phyloP scores from a whole-genome alignment of 2,888 invertebrate species.

The Perizoma flavofasciatum region DNA sequence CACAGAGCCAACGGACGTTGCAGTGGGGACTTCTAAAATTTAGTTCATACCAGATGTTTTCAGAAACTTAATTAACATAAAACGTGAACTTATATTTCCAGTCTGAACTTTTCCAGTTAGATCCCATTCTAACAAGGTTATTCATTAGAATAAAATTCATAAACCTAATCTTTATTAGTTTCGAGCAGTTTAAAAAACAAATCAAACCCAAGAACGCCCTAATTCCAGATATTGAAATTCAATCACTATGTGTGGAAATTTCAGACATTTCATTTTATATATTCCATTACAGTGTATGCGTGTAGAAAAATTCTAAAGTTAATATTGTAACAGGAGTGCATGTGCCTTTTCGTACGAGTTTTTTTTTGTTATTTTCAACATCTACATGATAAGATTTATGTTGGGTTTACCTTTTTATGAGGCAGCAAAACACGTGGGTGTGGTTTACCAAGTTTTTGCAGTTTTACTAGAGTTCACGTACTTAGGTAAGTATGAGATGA shows the following conservation, averaged over 20 bases:
- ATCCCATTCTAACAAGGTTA: neutral
- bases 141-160: neutral
- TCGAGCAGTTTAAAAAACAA: neutral
- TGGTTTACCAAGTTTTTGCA: slow-evolving; percentile 31
- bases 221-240: no score
- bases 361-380: neutral
- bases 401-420: slow-evolving; percentile 15
- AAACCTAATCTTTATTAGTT: neutral
- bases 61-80: neutral
- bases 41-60: neutral
- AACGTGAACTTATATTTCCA: no score
- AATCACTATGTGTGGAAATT: no score
- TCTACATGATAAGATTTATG: no score
- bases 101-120: neutral
- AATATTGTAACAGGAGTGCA: neutral
- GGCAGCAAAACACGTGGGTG: slow-evolving; percentile 20
- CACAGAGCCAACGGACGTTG: neutral
- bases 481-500: neutral
- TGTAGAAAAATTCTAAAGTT: no score
- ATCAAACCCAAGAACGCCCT: no score
- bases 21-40: neutral
- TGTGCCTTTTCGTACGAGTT: neutral
- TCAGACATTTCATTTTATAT: no score
- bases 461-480: slow-evolving; percentile 10
- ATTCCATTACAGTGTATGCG: no score